A percentile compares a stretch with the other conserved stretches of the same genome.
phyloP scores from a whole-genome alignment of 2,113 vertebrate species.

The Pterophyllum scalare region DNA sequence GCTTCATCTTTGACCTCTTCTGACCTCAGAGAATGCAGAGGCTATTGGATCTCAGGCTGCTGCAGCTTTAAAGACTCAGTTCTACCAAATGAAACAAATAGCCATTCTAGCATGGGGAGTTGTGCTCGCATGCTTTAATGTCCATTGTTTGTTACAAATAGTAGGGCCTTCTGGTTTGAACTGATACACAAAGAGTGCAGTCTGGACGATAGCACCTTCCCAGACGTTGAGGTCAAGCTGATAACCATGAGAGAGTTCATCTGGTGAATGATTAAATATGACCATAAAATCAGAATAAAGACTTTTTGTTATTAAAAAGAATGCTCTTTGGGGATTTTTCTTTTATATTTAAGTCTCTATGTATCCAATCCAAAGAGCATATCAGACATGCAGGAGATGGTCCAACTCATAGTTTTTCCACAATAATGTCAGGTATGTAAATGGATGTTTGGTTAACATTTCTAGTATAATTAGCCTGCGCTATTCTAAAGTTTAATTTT shows the following conservation, averaged over 20 bases:
- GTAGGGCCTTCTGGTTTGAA: slow-evolving; percentile 9
- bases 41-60: slow-evolving; percentile 29
- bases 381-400: background rate
- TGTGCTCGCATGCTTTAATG: slow-evolving; percentile 23
- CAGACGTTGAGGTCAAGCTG: background rate
- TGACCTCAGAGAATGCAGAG: slow-evolving; percentile 45
- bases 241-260: background rate
- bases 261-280: background rate
- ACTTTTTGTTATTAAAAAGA: background rate
- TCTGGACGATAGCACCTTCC: background rate
- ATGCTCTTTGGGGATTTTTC: background rate
- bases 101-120: background rate
- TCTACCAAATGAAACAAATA: slow-evolving; percentile 43
- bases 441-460: background rate
- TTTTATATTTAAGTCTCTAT: background rate
- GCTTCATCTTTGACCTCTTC: slow-evolving; percentile 73
- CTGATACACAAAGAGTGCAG: background rate
- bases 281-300: background rate
- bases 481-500: background rate
- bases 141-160: slow-evolving; percentile 41
- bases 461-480: background rate
- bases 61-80: slow-evolving; percentile 50
- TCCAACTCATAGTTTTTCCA: background rate
- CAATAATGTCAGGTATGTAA: slow-evolving; percentile 1
- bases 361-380: background rate